A percentile compares a stretch with the other conserved stretches of the same genome.
Conservation (phyloP, 1,140 invertebrate species). For the Leguminivora glycinivorella region DNA sequence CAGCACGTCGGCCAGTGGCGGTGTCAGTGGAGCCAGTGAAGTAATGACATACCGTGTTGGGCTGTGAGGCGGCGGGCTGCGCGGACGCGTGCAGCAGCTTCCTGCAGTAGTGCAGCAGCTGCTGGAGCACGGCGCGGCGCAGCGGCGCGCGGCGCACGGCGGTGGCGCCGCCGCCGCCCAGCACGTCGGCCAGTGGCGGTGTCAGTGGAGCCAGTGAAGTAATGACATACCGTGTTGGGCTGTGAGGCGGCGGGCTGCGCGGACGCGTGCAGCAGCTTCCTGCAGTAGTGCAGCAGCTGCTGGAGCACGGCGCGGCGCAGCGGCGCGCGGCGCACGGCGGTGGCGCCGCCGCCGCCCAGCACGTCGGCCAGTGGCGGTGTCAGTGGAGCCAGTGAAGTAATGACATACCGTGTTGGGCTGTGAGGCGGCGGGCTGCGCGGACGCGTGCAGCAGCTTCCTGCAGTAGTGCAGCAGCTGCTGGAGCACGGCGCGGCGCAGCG, state of each 20-base stretch:
- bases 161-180: conserved; percentile 49
- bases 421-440: no score
- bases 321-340: conserved; percentile 58
- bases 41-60: no score
- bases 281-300: conserved; percentile 69
- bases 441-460: no score
- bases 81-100: no score
- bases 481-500: conserved; percentile 66
- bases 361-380: conserved; percentile 67
- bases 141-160: conserved; percentile 59
- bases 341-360: conserved; percentile 51
- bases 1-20: conserved; percentile 65
- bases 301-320: conserved; percentile 69
- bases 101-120: conserved; percentile 70
- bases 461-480: conserved; percentile 71
- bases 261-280: no score
- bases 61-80: no score
- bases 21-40: no score
- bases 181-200: conserved; percentile 65
- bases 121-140: conserved; percentile 69
- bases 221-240: no score
- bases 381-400: no score
- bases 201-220: no score
- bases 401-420: no score
- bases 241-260: no score